These are phyloP conservation scores for Falcunculus frontatus DNA, from an alignment of 2,113 vertebrate genomes.

Conservation along the genomic window DNA sequence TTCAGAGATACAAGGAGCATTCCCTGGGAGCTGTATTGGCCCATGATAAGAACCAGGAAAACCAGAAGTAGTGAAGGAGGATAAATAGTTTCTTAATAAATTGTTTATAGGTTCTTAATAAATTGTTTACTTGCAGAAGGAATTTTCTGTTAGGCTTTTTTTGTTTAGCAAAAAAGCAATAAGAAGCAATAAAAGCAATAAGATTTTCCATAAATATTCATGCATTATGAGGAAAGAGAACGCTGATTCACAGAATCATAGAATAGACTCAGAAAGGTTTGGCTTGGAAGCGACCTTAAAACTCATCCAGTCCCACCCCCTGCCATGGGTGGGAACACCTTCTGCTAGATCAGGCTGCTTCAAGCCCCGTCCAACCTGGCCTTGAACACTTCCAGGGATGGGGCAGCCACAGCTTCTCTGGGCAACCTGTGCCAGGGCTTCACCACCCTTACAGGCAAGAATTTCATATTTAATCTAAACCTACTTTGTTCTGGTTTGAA, in stretches of 20 bases:
- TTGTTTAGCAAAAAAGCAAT: not conserved
- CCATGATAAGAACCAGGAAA: not conserved
- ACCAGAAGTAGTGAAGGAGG: not conserved
- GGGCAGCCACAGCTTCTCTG: not conserved
- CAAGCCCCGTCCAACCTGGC: not conserved
- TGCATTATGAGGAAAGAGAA: not conserved
- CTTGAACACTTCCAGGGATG: not conserved
- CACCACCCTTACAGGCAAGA: not conserved
- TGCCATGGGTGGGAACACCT: not conserved
- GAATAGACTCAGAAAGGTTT: not conserved
- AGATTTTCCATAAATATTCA: fast-evolving
- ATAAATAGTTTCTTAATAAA: not conserved
- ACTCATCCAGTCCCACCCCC: not conserved
- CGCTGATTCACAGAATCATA: not conserved
- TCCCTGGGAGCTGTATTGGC: not conserved
- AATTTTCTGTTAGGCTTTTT: not conserved
- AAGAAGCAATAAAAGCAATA: not conserved
- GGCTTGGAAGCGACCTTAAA: not conserved
- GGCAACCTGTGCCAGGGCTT: not conserved
- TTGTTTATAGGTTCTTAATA: not conserved
- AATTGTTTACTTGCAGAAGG: not conserved
- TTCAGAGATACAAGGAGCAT: not conserved
- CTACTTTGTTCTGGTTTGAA: not conserved
- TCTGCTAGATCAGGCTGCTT: not conserved
- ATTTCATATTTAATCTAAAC: not conserved